A percentile compares a stretch with the other conserved stretches of the same genome.
These are phyloP conservation scores for Polietes domitor DNA, from an alignment of 2,888 invertebrate species.

Conservation along the genomic window DNA sequence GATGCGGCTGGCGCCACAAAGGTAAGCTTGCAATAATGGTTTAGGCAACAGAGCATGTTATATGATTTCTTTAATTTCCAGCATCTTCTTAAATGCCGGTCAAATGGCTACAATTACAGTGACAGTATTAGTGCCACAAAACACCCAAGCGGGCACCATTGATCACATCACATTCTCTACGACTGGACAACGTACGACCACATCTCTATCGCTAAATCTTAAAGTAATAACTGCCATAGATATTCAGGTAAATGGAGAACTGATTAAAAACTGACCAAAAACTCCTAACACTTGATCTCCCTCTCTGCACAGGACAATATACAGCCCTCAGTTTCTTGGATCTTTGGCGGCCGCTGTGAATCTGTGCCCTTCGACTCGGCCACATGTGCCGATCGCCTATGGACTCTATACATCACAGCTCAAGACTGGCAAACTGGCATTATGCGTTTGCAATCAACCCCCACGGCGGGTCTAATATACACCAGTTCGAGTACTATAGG, in stretches of 20 bases:
- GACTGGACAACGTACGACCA: constrained; percentile 77
- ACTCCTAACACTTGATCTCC: background rate
- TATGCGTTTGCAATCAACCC: constrained; percentile 83
- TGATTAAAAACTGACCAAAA: background rate
- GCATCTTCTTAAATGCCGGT: constrained; percentile 73
- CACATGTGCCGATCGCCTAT: constrained; percentile 85
- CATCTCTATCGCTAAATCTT: constrained; percentile 80
- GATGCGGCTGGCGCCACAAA: constrained; percentile 82
- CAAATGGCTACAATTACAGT: constrained; percentile 84
- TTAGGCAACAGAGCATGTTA: background rate
- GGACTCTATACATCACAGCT: constrained; percentile 87
- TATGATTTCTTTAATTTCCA: constrained; percentile 52
- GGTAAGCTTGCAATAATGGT: constrained; percentile 79
- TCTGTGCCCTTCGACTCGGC: constrained; percentile 79
- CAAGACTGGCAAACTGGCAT: constrained; percentile 86
- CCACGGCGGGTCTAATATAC: constrained; percentile 84
- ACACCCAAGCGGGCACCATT: constrained; percentile 82
- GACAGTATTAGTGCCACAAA: constrained; percentile 81
- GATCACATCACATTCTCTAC: constrained; percentile 86
- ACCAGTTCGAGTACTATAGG: constrained; percentile 86
- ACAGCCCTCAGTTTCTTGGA: constrained; percentile 84
- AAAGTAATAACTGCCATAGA: constrained; percentile 79
- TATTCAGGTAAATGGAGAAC: constrained; percentile 72
- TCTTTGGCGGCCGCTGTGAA: constrained; percentile 85
- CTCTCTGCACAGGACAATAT: constrained; percentile 81